These are phyloP conservation scores for Drosophila murphyi DNA, from an alignment of 1,140 invertebrate genomes.

Conservation along the genomic window DNA sequence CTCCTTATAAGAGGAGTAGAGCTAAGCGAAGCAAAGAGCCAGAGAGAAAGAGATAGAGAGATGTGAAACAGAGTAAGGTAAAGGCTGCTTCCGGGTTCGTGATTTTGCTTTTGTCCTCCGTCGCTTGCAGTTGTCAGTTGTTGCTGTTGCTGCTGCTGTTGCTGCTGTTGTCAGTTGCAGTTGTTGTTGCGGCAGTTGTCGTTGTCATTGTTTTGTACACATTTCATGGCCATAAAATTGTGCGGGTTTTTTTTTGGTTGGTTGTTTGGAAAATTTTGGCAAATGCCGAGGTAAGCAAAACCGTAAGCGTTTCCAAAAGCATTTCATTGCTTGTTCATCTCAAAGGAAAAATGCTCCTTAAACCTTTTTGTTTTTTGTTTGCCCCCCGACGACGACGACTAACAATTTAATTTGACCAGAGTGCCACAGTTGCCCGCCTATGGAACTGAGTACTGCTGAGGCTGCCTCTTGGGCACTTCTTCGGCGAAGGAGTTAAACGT, in stretches of 20 bases:
- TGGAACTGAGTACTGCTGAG: conserved; percentile 1
- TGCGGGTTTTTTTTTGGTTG: not conserved
- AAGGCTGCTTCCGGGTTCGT: conserved; percentile 75
- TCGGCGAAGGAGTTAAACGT: conserved; percentile 56
- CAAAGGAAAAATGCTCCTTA: conserved; percentile 52
- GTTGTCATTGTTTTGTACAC: conserved; percentile 67
- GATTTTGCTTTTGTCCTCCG: conserved; percentile 66
- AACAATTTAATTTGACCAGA: conserved; percentile 78
- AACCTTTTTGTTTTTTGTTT: conserved; percentile 10
- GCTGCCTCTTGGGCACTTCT: conserved; percentile 14
- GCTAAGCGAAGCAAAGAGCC: not conserved
- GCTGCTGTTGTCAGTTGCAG: conserved; percentile 21
- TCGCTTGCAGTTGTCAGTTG: conserved; percentile 40
- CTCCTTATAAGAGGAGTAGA: not conserved
- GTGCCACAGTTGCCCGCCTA: not conserved
- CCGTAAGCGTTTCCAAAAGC: conserved; percentile 52
- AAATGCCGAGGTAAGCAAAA: not conserved
- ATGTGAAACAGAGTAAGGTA: conserved; percentile 25
- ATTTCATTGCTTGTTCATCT: conserved; percentile 67
- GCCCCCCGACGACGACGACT: conserved; percentile 26
- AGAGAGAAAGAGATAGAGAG: conserved; percentile 13
- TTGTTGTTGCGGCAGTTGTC: conserved; percentile 39
- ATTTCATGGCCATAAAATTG: conserved; percentile 72
- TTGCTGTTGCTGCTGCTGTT: conserved; percentile 21
- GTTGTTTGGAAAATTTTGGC: not conserved